Evolutionary conservation across 2,888 invertebrate genomes (phyloP).

Genomic region (Hemaris fuciformis): DNA sequence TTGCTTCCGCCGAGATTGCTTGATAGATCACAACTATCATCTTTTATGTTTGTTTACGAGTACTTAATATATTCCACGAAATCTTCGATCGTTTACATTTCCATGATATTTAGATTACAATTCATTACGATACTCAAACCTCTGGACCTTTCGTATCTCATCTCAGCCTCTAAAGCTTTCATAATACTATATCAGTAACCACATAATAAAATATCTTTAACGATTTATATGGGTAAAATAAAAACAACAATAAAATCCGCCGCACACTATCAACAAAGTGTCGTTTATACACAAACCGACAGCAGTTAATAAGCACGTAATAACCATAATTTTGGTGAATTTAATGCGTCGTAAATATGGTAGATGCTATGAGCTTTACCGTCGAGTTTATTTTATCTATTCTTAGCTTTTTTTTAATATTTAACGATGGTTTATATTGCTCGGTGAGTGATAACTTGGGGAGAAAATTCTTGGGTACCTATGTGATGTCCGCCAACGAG

Average conservation of each 20-base stretch:
- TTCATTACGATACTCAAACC: background rate
- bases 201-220: background rate
- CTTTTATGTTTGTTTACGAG: too few relatives aligned
- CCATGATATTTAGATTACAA: too few relatives aligned
- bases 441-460: too few relatives aligned
- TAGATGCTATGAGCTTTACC: background rate
- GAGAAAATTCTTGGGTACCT: too few relatives aligned
- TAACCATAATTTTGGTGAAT: constrained; percentile 10
- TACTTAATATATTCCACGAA: too few relatives aligned
- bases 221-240: background rate
- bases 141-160: too few relatives aligned
- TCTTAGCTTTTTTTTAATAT: background rate
- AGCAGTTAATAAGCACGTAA: background rate
- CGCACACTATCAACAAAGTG: background rate
- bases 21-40: too few relatives aligned
- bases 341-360: constrained; percentile 1
- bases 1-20: too few relatives aligned
- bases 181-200: too few relatives aligned
- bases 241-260: background rate
- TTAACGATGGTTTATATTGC: too few relatives aligned
- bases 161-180: too few relatives aligned
- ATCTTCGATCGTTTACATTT: background rate
- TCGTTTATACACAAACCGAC: background rate
- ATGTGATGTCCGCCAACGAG: too few relatives aligned
- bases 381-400: background rate